Base-by-base conservation (phyloP, 2,113 vertebrate species). In the Mustela lutreola region DNA sequence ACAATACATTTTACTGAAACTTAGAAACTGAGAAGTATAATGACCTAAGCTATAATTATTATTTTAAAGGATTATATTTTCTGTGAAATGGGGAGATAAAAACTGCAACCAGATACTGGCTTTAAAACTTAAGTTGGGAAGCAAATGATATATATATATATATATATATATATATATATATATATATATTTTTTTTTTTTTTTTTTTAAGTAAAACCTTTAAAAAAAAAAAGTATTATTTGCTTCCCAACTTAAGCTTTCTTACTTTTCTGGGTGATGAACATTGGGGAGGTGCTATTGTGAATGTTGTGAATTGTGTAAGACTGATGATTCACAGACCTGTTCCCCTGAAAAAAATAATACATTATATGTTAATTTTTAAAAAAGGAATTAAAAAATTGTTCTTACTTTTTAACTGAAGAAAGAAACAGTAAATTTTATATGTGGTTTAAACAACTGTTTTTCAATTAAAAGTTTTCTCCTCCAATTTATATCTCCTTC, bases 401-500 rank as follows among this genome's bases (percentile, higher is more conserved):
- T 53, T 91, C 36, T 53, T 53, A 56, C 5, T n/a, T 93, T 82
- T 80, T 60, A 83, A 39, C 45, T 80, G 8, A 96, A 42, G 21
- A 60, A 92, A 81, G 7, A 3, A 95, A 87, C 4, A 81, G 5
- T 81, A 90, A 56, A 92, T 75, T 96, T 89, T 71, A 26, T 70
- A 63, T 63, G 28, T 86, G 11, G 8, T 76, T 90, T 82, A 48
- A 4, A n/a, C 7, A 94, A 60, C 15, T 26, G 50, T 71, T 94
- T 76, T 88, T 71, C 42, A 60, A 39, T 75, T 84, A 89, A 75
- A 91, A 65, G n/a, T 89, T 89, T 95, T 85, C 16, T 79, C 19
- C 15, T 71, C 18, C 28, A 89, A 67, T 89, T 85, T 85, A 83
- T 8, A 70, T 42, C 42, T 11, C 67, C 48, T 85, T 90, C 73